Evolutionary conservation across 2,888 invertebrate genomes (phyloP), one percentile per base, ranked within the genome.

Genomic region (Drosophila maculinotata): DNA sequence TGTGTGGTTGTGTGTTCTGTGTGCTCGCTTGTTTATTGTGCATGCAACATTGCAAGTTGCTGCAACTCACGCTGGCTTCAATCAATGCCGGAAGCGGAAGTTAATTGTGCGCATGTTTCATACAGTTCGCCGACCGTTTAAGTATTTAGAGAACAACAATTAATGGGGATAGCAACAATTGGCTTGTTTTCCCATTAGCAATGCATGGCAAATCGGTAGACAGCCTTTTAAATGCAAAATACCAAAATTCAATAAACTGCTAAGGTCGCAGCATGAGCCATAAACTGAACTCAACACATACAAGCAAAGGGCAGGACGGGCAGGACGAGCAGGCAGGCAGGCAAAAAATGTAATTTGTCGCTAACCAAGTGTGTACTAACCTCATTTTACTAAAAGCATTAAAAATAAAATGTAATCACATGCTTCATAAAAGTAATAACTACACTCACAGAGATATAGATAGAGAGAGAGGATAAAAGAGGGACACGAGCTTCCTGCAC

Each of bases 371-470:
- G 83, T 88, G 85, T 83, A 88, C 83, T 84, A 84, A 84, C 83
- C 83, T 84, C 83, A 88, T 84, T 84, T 83, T 80, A 83, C 83
- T 83, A 83, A 83, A 83, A 83, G 88, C 83, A 88, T 83, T 83
- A 83, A 83, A 83, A 83, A 83, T 83, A 83, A 83, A 83, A 83
- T 88, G 87, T 83, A 83, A 83, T 83, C 83, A 88, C 83, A 83
- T 84, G 83, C 83, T 87, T 84, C 88, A 88, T 88, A 84, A 88
- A 88, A 84, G 85, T 88, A 88, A 88, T 87, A 84, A 88, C 88
- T 88, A 84, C 73, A 39, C 31, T 58, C n/a, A 35, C 33, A 28
- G 3, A 48, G 4, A 35, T n/a, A 35, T 28, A 44, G 25, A 36
- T 25, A 33, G 36, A 44, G 10, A 25, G 23, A 15, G 17, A 25